phyloP scores from a whole-genome alignment of 2,888 invertebrate genomes.

The Mechanitis messenoides region DNA sequence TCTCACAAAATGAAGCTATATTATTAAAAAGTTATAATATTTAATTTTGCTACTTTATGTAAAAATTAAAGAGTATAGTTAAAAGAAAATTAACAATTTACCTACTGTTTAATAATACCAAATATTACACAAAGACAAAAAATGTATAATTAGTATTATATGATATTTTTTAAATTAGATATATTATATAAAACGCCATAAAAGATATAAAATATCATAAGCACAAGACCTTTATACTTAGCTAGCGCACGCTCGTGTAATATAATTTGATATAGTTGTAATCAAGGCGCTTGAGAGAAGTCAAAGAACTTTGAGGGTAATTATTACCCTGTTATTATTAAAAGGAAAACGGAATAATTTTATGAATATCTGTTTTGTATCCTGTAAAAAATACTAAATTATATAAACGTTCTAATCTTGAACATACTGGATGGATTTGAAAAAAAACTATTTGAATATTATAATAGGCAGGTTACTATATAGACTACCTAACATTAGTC shows the following conservation, averaged over 20 bases:
- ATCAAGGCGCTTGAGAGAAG: background rate
- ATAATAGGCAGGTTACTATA: too few relatives aligned
- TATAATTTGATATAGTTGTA: slow-evolving; percentile 6
- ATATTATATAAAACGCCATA: background rate
- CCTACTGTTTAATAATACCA: background rate
- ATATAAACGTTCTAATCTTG: too few relatives aligned
- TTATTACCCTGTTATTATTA: background rate
- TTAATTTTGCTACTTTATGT: too few relatives aligned
- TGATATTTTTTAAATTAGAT: background rate
- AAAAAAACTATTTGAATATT: too few relatives aligned
- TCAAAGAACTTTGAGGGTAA: slow-evolving; percentile 1
- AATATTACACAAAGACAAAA: too few relatives aligned
- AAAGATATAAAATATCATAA: background rate
- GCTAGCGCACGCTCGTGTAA: slow-evolving; percentile 3
- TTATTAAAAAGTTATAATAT: too few relatives aligned
- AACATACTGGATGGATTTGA: too few relatives aligned
- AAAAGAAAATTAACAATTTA: background rate
- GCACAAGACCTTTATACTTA: slow-evolving; percentile 1
- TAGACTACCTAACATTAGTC: too few relatives aligned
- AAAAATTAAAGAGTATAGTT: too few relatives aligned
- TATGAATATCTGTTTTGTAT: too few relatives aligned
- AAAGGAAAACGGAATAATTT: background rate
- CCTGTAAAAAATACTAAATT: too few relatives aligned
- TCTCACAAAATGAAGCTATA: too few relatives aligned
- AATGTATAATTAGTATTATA: background rate